Evolutionary conservation across 2,797 vertebrate species (phyloP).

Genomic region (Apogon talboti): DNA sequence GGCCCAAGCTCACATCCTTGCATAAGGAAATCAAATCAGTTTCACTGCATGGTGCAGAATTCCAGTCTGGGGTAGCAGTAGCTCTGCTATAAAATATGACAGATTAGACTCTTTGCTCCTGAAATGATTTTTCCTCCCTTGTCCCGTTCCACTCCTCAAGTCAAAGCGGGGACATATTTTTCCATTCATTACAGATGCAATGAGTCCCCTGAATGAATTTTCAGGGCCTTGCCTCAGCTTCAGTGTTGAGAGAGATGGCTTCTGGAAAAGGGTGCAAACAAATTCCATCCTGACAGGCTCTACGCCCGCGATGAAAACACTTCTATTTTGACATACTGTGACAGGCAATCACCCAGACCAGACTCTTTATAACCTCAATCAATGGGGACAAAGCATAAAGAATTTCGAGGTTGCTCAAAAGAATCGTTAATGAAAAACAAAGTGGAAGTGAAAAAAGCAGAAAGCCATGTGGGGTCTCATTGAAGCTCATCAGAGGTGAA

Average conservation of each 20-base stretch:
- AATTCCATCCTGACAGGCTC: slow-evolving; percentile 51
- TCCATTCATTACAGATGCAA: slow-evolving; percentile 63
- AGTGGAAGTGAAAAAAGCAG: slow-evolving; percentile 72
- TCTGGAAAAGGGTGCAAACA: slow-evolving; percentile 37
- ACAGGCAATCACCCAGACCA: slow-evolving; percentile 38
- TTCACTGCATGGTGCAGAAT: slow-evolving; percentile 69
- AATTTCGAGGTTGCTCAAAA: slow-evolving; percentile 62
- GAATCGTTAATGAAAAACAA: slow-evolving; percentile 74
- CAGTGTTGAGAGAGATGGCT: slow-evolving; percentile 23
- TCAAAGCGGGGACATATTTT: slow-evolving; percentile 68
- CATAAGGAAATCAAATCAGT: slow-evolving; percentile 74
- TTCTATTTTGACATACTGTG: slow-evolving; percentile 48
- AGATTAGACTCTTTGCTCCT: slow-evolving; percentile 68
- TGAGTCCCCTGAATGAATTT: slow-evolving; percentile 39
- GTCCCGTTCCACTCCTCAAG: slow-evolving; percentile 47
- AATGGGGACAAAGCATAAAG: slow-evolving; percentile 62
- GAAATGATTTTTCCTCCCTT: slow-evolving; percentile 71
- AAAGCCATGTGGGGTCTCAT: slow-evolving; percentile 73
- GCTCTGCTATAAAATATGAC: slow-evolving; percentile 76
- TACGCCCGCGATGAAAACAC: slow-evolving; percentile 33
- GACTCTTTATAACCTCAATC: slow-evolving; percentile 57
- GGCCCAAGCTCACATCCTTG: slow-evolving; percentile 48
- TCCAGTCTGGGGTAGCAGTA: slow-evolving; percentile 72
- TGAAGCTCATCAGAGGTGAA: slow-evolving; percentile 72
- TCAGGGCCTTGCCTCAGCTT: slow-evolving; percentile 27